These are phyloP conservation scores for Embiotoca jacksoni DNA, from an alignment of 2,113 vertebrate genomes.

Conservation along the genomic window DNA sequence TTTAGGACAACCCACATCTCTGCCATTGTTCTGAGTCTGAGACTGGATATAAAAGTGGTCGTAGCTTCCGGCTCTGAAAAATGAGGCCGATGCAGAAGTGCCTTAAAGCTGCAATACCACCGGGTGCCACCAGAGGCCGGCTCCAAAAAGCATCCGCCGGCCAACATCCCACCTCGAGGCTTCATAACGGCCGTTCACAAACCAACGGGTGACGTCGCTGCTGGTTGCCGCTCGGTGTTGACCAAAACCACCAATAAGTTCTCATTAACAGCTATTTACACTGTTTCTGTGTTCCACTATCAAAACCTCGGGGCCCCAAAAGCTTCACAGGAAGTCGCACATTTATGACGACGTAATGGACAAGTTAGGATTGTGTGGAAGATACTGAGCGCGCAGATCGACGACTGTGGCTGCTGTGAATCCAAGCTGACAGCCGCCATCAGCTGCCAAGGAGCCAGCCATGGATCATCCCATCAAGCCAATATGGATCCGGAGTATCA, in stretches of 20 bases:
- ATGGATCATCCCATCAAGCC: background rate
- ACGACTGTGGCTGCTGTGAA: background rate
- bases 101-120: too few relatives aligned
- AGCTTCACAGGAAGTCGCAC: background rate
- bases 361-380: background rate
- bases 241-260: background rate
- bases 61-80: too few relatives aligned
- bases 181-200: too few relatives aligned
- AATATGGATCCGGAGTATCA: background rate
- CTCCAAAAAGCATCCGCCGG: too few relatives aligned
- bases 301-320: background rate
- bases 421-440: background rate
- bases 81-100: too few relatives aligned
- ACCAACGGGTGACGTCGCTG: too few relatives aligned
- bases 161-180: too few relatives aligned
- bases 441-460: background rate
- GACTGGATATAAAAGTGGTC: too few relatives aligned
- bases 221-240: background rate
- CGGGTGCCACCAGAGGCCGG: too few relatives aligned
- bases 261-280: background rate
- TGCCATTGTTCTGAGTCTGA: too few relatives aligned
- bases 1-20: too few relatives aligned
- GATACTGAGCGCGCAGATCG: background rate
- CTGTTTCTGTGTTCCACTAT: background rate
- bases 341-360: background rate